Percentiles rank a stretch among this genome's conserved stretches.
Evolutionary conservation across 2,797 vertebrate species (phyloP).

Genomic region (Anomalospiza imberbis): DNA sequence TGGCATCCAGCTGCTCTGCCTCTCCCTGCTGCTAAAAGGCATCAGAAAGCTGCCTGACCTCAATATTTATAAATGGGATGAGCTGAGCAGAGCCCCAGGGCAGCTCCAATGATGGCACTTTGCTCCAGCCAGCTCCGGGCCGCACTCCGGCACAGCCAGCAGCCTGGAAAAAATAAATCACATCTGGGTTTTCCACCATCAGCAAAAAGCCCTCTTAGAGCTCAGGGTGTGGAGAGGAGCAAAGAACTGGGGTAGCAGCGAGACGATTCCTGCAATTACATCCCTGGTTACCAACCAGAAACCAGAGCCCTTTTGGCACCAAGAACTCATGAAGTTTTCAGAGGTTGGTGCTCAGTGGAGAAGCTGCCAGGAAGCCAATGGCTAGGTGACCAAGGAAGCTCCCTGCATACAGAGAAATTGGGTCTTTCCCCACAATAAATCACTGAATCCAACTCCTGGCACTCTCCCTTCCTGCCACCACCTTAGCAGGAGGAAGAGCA

Average conservation of each 20-base stretch:
- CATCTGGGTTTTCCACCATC: not conserved
- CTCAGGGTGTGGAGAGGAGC: not conserved
- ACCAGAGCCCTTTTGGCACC: not conserved
- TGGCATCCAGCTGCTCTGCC: not conserved
- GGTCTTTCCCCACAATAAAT: not conserved
- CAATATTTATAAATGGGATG: not conserved
- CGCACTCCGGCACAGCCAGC: rapidly evolving
- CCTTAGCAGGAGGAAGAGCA: not conserved
- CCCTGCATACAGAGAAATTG: rapidly evolving
- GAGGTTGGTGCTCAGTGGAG: not conserved
- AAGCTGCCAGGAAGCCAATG: not conserved
- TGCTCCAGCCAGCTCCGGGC: rapidly evolving
- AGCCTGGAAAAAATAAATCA: not conserved
- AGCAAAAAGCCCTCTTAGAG: not conserved
- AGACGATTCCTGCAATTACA: not conserved
- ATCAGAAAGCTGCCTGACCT: not conserved
- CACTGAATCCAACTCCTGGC: not conserved
- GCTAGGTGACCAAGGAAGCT: not conserved
- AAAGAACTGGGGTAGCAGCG: not conserved
- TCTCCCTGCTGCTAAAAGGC: not conserved
- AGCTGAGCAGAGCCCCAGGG: not conserved
- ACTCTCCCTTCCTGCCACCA: not conserved
- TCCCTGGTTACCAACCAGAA: not conserved
- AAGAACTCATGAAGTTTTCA: constrained; percentile 17
- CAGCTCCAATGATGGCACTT: not conserved